Base-by-base conservation (phyloP, 2,888 invertebrate genomes). In the Bugulina stolonifera region DNA sequence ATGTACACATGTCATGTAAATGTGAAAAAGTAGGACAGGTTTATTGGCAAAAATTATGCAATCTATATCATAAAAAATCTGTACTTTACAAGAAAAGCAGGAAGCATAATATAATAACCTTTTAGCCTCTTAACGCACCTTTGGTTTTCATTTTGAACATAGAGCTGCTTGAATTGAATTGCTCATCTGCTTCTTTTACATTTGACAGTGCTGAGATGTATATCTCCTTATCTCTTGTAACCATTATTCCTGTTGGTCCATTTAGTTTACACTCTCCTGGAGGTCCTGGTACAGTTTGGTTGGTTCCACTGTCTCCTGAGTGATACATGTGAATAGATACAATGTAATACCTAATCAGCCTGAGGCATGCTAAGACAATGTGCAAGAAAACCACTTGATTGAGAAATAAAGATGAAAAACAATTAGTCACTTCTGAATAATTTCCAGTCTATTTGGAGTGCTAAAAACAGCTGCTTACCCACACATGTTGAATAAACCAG, bases 401-500 rank as follows among this genome's bases (percentile, higher is more conserved):
- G 5, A 43, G 18, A 43, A 43, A 43, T 43, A n/a, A n/a, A n/a
- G n/a, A n/a, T n/a, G n/a, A n/a, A n/a, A n/a, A n/a, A n/a, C n/a
- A n/a, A n/a, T n/a, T n/a, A n/a, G n/a, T n/a, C n/a, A n/a, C n/a
- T n/a, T n/a, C n/a, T n/a, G n/a, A n/a, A n/a, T n/a, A n/a, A n/a
- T n/a, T n/a, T n/a, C n/a, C n/a, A n/a, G n/a, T n/a, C n/a, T n/a
- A n/a, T n/a, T n/a, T n/a, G n/a, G n/a, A n/a, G n/a, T n/a, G n/a
- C n/a, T n/a, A n/a, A n/a, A n/a, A n/a, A n/a, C n/a, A 43, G 10
- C 18, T 32, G 32, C 64, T 2, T 64, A 64, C 64, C 64, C 2
- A 34, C 32, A n/a, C 64, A 64, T 25, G 64, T 27, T 64, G 64
- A 25, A 64, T 64, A 64, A 32, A 64, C n/a, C 32, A 29, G 5